Evolutionary conservation across 2,113 vertebrate species (phyloP).

Genomic region (Zapus hudsonius): DNA sequence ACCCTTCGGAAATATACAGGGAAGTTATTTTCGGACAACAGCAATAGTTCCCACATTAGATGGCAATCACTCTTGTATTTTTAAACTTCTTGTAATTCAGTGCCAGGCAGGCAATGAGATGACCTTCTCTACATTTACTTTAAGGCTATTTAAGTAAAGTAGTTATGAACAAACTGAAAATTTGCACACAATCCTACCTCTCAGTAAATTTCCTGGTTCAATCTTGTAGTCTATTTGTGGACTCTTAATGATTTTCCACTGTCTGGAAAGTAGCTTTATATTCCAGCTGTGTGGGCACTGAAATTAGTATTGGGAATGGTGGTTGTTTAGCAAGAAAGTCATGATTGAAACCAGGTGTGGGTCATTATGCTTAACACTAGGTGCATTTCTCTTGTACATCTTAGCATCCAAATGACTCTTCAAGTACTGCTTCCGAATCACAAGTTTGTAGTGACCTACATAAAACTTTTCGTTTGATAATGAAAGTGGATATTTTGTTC

Average conservation of each 20-base stretch:
- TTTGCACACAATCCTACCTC: neutral
- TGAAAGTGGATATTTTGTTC: neutral
- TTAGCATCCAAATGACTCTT: neutral
- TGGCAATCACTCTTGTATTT: slow-evolving; percentile 18
- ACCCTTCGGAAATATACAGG: neutral
- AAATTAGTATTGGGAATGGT: slow-evolving; percentile 27
- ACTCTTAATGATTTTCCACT: neutral
- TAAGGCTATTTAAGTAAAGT: slow-evolving; percentile 22
- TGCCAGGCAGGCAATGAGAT: neutral
- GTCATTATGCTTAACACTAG: slow-evolving; percentile 42
- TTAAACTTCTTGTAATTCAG: neutral
- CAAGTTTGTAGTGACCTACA: slow-evolving; percentile 3
- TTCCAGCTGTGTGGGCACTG: slow-evolving; percentile 49
- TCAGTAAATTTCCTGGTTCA: neutral
- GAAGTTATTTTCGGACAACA: slow-evolving; percentile 52
- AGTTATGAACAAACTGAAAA: neutral
- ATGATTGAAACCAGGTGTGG: slow-evolving; percentile 65
- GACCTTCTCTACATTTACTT: slow-evolving; percentile 1
- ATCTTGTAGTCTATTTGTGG: neutral
- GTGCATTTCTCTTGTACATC: neutral
- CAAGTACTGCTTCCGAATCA: neutral
- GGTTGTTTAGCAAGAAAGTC: neutral
- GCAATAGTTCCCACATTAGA: neutral
- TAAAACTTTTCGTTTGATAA: neutral
- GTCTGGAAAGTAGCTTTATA: slow-evolving; percentile 24